Evolutionary conservation across 2,113 vertebrate genomes (phyloP).

Genomic region (Albula goreensis): DNA sequence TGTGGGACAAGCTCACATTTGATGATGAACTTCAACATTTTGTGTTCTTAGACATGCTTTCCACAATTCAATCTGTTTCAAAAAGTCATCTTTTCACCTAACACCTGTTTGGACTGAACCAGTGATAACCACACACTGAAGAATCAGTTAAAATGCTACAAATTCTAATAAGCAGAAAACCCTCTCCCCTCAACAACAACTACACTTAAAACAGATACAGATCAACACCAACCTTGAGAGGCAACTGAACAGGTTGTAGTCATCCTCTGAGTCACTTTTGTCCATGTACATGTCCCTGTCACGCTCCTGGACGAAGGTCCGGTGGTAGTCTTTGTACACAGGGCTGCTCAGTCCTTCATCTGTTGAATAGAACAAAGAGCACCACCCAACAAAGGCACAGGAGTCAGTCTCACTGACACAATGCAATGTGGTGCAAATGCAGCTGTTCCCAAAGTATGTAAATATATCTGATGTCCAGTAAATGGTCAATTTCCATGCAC

Average conservation of each 20-base stretch:
- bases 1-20: no score
- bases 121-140: neutral
- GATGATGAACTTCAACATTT: no score
- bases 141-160: neutral
- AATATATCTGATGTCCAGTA: no score
- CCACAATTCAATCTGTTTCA: no score
- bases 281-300: constrained; percentile 61
- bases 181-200: neutral
- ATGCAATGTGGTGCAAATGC: no score
- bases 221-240: constrained; percentile 69
- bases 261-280: constrained; percentile 53
- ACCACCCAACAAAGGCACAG: neutral
- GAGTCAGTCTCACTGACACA: neutral
- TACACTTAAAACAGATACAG: neutral
- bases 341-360: constrained; percentile 49
- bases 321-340: constrained; percentile 70
- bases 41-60: no score
- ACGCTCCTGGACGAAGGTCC: constrained; percentile 65
- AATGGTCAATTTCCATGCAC: neutral
- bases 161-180: neutral
- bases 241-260: constrained; percentile 86
- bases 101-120: neutral
- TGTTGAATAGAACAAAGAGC: neutral
- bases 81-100: neutral
- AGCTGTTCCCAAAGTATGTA: no score